These are phyloP conservation scores for Luehdorfia chinensis DNA, from an alignment of 1,140 invertebrate species.

Conservation along the genomic window DNA sequence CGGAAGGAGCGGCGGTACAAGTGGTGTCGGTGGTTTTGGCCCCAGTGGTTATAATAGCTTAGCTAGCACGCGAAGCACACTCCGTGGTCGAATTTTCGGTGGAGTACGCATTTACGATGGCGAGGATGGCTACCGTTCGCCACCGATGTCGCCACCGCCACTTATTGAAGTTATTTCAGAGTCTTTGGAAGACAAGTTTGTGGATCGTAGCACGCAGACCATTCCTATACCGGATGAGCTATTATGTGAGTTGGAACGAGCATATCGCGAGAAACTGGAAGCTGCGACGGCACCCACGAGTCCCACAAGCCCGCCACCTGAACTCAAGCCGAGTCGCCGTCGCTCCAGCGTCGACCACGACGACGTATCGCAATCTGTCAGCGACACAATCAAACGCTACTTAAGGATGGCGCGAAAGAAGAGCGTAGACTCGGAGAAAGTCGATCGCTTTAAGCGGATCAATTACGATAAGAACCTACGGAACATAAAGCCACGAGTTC, in stretches of 20 bases:
- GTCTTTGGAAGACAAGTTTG: conserved; percentile 72
- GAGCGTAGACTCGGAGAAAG: conserved; percentile 87
- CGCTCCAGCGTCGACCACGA: conserved; percentile 88
- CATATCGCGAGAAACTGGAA: conserved; percentile 55
- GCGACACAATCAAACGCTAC: conserved; percentile 90
- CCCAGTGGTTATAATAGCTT: conserved; percentile 37
- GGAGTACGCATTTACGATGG: conserved; percentile 49
- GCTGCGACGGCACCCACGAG: conserved; percentile 51
- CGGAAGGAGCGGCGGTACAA: conserved; percentile 49
- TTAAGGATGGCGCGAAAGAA: conserved; percentile 91
- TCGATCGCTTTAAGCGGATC: conserved; percentile 89
- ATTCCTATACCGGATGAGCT: conserved; percentile 77
- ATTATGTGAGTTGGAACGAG: conserved; percentile 69
- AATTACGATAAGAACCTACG: conserved; percentile 91
- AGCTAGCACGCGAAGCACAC: conserved; percentile 49
- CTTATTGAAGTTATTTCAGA: conserved; percentile 82
- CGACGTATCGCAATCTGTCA: conserved; percentile 89
- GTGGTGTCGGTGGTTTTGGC: conserved; percentile 38
- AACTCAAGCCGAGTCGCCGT: conserved; percentile 73
- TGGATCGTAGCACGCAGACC: conserved; percentile 80
- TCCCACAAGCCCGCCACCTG: conserved; percentile 51
- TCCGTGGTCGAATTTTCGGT: conserved; percentile 54
- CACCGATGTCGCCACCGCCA: conserved; percentile 79
- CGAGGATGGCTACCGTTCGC: conserved; percentile 55
- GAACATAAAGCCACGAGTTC: conserved; percentile 89